phyloP scores from a whole-genome alignment of 1,140 invertebrate genomes.

The Meloidogyne hapla region DNA sequence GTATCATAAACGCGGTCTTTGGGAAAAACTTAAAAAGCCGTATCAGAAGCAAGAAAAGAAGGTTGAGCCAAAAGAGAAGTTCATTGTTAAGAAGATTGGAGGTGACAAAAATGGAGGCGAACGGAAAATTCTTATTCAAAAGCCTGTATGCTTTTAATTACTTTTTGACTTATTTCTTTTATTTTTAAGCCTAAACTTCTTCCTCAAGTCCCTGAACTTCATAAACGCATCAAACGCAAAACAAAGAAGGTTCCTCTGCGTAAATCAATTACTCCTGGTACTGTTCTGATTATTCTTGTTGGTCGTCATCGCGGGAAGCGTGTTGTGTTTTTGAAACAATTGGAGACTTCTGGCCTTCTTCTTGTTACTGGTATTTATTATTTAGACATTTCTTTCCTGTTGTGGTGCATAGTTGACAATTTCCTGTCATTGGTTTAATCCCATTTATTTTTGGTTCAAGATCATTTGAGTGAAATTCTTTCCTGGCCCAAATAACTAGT shows the following conservation, averaged over 20 bases:
- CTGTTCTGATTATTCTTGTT: constrained; percentile 86
- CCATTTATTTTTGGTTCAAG: too few species aligned
- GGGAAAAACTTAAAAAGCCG: constrained; percentile 45
- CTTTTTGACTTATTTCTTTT: neutral
- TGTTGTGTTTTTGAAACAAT: constrained; percentile 77
- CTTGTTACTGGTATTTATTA: constrained; percentile 82
- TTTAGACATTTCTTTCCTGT: too few species aligned
- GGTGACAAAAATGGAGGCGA: constrained; percentile 92
- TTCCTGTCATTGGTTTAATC: too few species aligned
- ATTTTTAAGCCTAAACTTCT: constrained; percentile 49
- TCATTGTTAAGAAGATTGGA: constrained; percentile 80
- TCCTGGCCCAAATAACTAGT: too few species aligned
- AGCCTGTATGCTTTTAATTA: constrained; percentile 69
- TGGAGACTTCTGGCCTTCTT: constrained; percentile 81
- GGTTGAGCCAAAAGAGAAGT: constrained; percentile 66
- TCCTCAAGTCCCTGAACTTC: constrained; percentile 65
- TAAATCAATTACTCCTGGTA: constrained; percentile 80
- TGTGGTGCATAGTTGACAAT: too few species aligned
- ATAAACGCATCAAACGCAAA: constrained; percentile 65
- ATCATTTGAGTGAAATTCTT: too few species aligned
- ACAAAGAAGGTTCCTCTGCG: constrained; percentile 69
- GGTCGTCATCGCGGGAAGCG: constrained; percentile 89
- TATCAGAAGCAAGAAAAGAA: constrained; percentile 36
- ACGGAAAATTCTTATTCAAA: constrained; percentile 77
- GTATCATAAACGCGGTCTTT: constrained; percentile 45